Percentiles rank a stretch among this genome's conserved stretches.
These are phyloP conservation scores for Chunga burmeisteri DNA, from an alignment of 2,113 vertebrate species.

Conservation along the genomic window DNA sequence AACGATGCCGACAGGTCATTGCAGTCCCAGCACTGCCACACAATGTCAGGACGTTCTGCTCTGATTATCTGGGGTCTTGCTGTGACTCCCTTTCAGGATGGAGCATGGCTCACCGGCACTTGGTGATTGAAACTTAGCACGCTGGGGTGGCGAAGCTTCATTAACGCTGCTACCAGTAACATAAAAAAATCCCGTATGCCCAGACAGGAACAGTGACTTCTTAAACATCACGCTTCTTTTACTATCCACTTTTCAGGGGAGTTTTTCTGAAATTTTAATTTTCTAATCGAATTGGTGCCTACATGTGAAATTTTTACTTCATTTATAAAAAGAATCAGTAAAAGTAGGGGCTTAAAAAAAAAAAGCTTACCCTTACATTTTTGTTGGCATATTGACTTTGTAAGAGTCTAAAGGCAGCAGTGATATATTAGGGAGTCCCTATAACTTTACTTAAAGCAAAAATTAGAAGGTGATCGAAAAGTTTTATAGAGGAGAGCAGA, in stretches of 20 bases:
- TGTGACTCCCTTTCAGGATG: neutral
- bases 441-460: constrained; percentile 66
- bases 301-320: neutral
- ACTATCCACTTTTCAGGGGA: neutral
- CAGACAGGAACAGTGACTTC: neutral
- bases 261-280: neutral
- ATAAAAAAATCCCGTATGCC: neutral
- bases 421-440: constrained; percentile 5
- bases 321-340: neutral
- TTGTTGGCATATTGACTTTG: constrained; percentile 13
- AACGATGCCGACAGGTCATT: neutral
- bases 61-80: constrained; percentile 22
- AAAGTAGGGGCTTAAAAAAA: neutral
- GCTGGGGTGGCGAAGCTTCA: neutral
- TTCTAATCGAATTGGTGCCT: neutral
- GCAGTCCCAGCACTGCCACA: neutral
- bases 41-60: constrained; percentile 40
- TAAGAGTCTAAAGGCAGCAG: neutral
- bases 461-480: constrained; percentile 67
- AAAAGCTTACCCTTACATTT: neutral
- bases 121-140: neutral
- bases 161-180: neutral
- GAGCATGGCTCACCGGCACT: neutral
- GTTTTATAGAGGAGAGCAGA: constrained; percentile 69
- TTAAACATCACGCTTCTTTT: neutral